Conservation (phyloP, 2,888 invertebrate species). For the Linnaemya tessellans region DNA sequence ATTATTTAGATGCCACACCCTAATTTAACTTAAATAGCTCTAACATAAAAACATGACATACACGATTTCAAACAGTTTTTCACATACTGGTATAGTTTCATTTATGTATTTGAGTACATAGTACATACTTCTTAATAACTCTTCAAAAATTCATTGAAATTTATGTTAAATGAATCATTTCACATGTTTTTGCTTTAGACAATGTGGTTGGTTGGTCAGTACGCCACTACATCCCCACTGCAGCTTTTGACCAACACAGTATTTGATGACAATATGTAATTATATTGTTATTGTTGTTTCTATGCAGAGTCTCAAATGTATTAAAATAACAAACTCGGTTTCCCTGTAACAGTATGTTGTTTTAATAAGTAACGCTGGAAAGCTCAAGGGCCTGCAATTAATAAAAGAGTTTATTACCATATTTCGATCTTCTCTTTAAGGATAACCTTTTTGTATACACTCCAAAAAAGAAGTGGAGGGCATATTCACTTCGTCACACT, state of each 20-base stretch:
- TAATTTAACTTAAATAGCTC: constrained; percentile 43
- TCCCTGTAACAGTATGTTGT: no score
- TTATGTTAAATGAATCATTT: constrained; percentile 62
- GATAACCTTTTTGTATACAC: no score
- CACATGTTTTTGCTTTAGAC: background rate
- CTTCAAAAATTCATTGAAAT: constrained; percentile 25
- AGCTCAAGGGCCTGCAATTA: no score
- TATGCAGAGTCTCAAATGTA: constrained; percentile 18
- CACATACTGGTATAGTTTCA: constrained; percentile 34
- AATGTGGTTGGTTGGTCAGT: constrained; percentile 28
- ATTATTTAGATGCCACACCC: constrained; percentile 62
- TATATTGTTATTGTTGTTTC: constrained; percentile 19
- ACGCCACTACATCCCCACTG: constrained; percentile 1
- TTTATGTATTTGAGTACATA: background rate
- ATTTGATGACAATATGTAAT: background rate
- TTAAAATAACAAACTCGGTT: background rate
- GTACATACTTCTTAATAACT: background rate
- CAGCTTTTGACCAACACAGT: background rate
- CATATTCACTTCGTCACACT: no score
- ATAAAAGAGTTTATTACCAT: no score
- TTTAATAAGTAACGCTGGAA: no score
- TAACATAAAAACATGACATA: constrained; percentile 25
- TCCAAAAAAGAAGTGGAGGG: no score
- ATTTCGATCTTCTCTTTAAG: no score
- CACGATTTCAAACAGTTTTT: constrained; percentile 29